Evolutionary conservation across 2,113 vertebrate species (phyloP), one percentile per base, ranked within the genome.

Genomic region (Hoplias malabaricus): DNA sequence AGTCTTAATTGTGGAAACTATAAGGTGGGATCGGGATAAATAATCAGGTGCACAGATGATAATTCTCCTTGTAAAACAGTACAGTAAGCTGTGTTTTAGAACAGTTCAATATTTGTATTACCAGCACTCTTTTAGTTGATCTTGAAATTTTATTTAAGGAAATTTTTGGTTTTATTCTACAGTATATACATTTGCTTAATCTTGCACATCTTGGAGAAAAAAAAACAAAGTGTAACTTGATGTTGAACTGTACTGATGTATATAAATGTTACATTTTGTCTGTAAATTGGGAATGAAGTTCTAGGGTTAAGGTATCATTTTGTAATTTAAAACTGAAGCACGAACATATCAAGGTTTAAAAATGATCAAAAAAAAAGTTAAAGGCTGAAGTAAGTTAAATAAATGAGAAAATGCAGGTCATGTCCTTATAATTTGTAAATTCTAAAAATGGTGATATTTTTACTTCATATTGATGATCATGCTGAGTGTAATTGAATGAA

Each of bases 401-500:
- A 70, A 68, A 43, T 48, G 46, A 84, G 90, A 92, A 92, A 91
- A 94, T 92, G 92, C 90, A 90, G 91, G 89, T 93, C 86, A 90
- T 90, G 91, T 94, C 90, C 93, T 96, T 94, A 92, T 94, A 94
- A 94, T 90, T 93, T 97, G 95, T 96, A 95, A 88, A 97, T 98
- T 97, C 95, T 14, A 95, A 96, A 94, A 94, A 93, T 88, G 92
- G 93, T 95, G 94, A 96, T 93, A 95, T 98, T 99, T 98, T 95
- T 99, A 98, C 95, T 97, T 96, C 94, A 94, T 93, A 96, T 96
- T 95, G 95, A 94, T 90, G 91, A 94, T 95, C 94, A 95, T 96
- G 95, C 93, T 94, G 95, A 94, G 94, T 97, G 95, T 97, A 95
- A 97, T 95, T 96, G 93, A 94, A 96, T 94, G 93, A 96, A 94